Evolutionary conservation across 2,113 vertebrate genomes (phyloP), one percentile per base, ranked within the genome.

Genomic region (Hyla sarda): DNA sequence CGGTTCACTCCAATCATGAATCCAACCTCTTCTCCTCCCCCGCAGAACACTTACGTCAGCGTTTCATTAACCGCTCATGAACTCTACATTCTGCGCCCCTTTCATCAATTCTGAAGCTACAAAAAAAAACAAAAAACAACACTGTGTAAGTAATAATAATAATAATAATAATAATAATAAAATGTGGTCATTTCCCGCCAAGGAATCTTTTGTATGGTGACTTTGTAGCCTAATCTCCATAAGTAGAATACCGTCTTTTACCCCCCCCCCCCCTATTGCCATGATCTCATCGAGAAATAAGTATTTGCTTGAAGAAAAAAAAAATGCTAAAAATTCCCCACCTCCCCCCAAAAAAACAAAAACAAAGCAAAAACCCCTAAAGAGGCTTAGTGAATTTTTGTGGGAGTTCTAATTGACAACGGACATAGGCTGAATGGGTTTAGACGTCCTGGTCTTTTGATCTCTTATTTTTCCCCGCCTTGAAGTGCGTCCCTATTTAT

Each of bases 361-460:
- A 67, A 62, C n/a, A 62, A 62, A 50, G 2, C 3, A 3, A 50
- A 50, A 50, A 84, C 28, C 19, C 48, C 13, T 2, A 11, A 71
- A 72, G 34, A 47, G 47, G 60, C 52, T 78, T 60, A 41, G 32
- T 30, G 84, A 16, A 25, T 79, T 54, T 5, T 17, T 56, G 54
- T 17, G 52, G 50, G 50, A 48, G 32, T 9, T n/a, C n/a, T n/a
- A n/a, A n/a, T n/a, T n/a, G n/a, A n/a, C n/a, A n/a, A n/a, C n/a
- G n/a, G n/a, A n/a, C n/a, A n/a, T n/a, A n/a, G 19, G 12, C 21
- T 80, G 77, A 81, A 81, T 80, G 19, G 76, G 52, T 41, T 80
- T 80, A 56, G 47, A 72, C n/a, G n/a, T n/a, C 69, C 84, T 67
- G 81, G 84, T 71, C 84, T 81, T 86, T 86, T 86, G 84, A 86